A percentile compares a stretch with the other conserved stretches of the same genome.
Conservation (phyloP, 1,140 invertebrate genomes). For the Monomorium pharaonis region DNA sequence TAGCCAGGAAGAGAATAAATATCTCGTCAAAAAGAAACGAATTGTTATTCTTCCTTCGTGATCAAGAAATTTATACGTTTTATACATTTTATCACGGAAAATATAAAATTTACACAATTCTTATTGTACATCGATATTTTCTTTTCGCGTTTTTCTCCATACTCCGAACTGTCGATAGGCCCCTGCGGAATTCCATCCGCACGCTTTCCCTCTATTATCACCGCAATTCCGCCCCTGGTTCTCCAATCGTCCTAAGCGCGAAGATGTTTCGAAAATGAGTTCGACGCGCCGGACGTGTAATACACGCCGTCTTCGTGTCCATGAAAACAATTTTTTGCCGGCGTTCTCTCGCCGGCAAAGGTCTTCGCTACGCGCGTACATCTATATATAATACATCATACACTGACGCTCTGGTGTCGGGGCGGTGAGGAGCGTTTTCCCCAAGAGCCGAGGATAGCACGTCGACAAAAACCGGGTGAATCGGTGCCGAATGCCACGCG, state of each 20-base stretch:
- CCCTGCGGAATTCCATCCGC: neutral
- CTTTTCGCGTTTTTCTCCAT: neutral
- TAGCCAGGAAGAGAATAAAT: neutral
- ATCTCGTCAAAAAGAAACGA: neutral
- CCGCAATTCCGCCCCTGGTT: constrained; percentile 9
- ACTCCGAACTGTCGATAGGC: neutral
- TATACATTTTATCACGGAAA: neutral
- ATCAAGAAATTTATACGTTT: neutral
- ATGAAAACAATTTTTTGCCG: constrained; percentile 70
- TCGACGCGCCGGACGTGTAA: constrained; percentile 18
- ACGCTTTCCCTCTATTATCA: neutral
- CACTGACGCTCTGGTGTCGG: neutral
- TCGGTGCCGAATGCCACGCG: constrained; percentile 13
- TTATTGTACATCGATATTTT: neutral
- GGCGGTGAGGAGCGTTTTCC: neutral
- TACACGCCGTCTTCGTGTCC: constrained; percentile 19
- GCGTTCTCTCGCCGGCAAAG: constrained; percentile 14
- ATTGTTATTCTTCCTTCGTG: neutral
- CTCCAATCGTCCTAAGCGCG: neutral
- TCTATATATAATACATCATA: neutral
- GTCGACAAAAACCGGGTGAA: constrained; percentile 60
- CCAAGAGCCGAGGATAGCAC: neutral
- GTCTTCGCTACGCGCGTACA: constrained; percentile 6
- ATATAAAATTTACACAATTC: neutral
- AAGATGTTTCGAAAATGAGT: neutral